Percentiles rank a stretch among this genome's conserved stretches.
These are phyloP conservation scores for Psittacula echo DNA, from an alignment of 2,797 vertebrate genomes.

Conservation along the genomic window DNA sequence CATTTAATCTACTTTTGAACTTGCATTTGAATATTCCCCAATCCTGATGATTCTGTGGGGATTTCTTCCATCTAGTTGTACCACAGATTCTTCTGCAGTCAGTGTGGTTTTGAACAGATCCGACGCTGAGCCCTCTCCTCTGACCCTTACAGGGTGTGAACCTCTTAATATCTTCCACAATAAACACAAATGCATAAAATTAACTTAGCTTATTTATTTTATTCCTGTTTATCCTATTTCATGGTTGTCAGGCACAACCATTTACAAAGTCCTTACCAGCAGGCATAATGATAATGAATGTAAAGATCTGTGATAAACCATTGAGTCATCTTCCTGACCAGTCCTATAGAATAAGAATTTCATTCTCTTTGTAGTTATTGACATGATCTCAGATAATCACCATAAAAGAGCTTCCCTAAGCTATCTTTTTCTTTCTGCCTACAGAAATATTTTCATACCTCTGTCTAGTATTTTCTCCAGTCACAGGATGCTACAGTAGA, in stretches of 20 bases:
- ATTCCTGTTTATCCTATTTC: not conserved
- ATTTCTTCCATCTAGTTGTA: not conserved
- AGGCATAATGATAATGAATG: not conserved
- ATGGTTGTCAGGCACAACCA: not conserved
- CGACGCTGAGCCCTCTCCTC: not conserved
- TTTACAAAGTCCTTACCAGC: not conserved
- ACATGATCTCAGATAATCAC: not conserved
- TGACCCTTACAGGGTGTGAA: not conserved
- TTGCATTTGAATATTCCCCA: not conserved
- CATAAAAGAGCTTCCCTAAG: not conserved
- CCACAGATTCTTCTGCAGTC: not conserved
- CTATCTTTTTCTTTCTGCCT: not conserved
- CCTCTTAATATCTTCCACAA: not conserved
- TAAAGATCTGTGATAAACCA: not conserved
- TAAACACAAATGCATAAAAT: not conserved
- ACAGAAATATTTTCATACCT: not conserved
- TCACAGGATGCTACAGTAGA: not conserved
- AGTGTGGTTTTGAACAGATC: not conserved
- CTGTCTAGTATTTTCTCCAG: not conserved
- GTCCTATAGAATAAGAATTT: not conserved
- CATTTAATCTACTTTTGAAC: not conserved
- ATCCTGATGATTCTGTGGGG: not conserved
- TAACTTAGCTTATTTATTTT: not conserved
- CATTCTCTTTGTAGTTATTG: not conserved
- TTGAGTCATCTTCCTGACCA: not conserved